Conservation (phyloP, 2,888 invertebrate genomes). For the Noctua comes region DNA sequence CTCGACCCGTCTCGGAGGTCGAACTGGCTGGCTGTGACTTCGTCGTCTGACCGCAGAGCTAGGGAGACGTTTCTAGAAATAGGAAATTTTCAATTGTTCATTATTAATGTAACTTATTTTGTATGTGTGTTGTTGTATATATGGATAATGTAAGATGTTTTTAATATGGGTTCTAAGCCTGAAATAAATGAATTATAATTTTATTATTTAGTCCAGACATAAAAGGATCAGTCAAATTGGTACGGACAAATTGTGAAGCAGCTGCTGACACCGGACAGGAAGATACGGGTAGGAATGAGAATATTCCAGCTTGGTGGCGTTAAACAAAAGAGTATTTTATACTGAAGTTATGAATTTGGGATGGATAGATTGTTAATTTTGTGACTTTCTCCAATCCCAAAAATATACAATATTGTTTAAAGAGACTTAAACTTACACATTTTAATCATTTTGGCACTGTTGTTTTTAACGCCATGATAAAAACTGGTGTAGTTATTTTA, state of each 20-base stretch:
- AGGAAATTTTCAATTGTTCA: constrained; percentile 10
- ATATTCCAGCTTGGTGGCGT: neutral
- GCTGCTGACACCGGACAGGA: neutral
- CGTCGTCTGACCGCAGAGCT: constrained; percentile 83
- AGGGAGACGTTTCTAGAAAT: constrained; percentile 91
- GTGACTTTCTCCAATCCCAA: neutral
- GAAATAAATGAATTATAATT: too few relatives aligned
- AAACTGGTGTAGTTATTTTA: neutral
- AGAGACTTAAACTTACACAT: neutral
- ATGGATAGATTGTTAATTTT: neutral
- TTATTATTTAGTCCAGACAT: neutral
- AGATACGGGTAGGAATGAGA: neutral
- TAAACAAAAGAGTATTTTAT: neutral
- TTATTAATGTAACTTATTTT: too few relatives aligned
- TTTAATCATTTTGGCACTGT: neutral
- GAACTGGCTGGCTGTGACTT: constrained; percentile 81
- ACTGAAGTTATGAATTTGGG: neutral
- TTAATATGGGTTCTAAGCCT: too few relatives aligned
- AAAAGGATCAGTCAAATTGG: neutral
- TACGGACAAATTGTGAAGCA: neutral
- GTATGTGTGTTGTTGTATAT: too few relatives aligned
- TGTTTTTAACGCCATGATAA: neutral
- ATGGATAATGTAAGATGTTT: too few relatives aligned
- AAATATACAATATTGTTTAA: neutral
- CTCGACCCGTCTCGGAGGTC: constrained; percentile 85